Conservation (phyloP, 2,888 invertebrate species). For the Latrodectus elegans region DNA sequence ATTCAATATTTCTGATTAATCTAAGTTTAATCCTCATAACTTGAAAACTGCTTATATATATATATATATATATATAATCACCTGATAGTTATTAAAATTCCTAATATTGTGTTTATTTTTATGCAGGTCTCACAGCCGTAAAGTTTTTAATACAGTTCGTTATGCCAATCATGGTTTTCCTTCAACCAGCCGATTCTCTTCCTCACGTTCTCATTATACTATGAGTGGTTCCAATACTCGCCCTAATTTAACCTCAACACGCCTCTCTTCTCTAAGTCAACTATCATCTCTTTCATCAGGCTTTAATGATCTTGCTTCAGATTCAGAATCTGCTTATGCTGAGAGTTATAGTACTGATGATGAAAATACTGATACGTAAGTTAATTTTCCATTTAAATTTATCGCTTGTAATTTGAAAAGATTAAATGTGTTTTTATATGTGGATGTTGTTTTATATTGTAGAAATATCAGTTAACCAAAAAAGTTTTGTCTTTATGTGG, state of each 20-base stretch:
- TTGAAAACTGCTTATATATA: too few species aligned
- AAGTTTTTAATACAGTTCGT: slow-evolving; percentile 92
- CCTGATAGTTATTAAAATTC: too few species aligned
- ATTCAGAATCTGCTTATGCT: slow-evolving; percentile 73
- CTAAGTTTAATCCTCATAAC: too few species aligned
- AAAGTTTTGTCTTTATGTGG: too few species aligned
- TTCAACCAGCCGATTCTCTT: slow-evolving; percentile 40
- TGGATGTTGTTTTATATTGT: too few species aligned
- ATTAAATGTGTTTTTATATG: too few species aligned
- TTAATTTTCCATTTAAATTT: slow-evolving; percentile 11
- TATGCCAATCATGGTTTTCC: slow-evolving; percentile 78
- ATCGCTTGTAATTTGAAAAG: too few species aligned
- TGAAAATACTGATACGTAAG: slow-evolving; percentile 73
- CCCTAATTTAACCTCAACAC: slow-evolving; percentile 50
- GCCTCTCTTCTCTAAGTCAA: slow-evolving; percentile 67
- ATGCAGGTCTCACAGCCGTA: slow-evolving; percentile 85
- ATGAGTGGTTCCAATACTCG: slow-evolving; percentile 50
- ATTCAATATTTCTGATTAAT: too few species aligned
- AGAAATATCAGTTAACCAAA: too few species aligned
- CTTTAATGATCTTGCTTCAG: slow-evolving; percentile 72
- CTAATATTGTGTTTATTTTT: slow-evolving; percentile 66
- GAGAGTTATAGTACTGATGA: slow-evolving; percentile 73
- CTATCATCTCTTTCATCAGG: slow-evolving; percentile 67
- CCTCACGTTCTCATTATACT: slow-evolving; percentile 70
- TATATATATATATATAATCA: too few species aligned